Conservation (phyloP, 2,888 invertebrate species). For the Ennomos fuscantarius region DNA sequence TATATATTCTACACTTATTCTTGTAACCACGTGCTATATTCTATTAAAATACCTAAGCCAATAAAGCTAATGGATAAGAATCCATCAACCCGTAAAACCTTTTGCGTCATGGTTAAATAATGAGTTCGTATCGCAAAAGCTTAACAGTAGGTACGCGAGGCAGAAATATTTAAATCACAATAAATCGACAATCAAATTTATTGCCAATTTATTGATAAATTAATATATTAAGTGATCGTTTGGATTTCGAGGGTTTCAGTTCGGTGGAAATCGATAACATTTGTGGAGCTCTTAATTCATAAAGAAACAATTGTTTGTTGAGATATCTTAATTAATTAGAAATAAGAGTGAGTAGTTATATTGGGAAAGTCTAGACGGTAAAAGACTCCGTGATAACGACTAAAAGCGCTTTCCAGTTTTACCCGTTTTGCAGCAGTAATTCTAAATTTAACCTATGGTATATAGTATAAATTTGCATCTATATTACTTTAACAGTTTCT, state of each 20-base stretch:
- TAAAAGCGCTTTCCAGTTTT: no score
- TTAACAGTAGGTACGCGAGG: neutral
- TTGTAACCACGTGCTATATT: no score
- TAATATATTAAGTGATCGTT: neutral
- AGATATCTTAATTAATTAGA: constrained; percentile 7
- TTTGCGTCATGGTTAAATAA: no score
- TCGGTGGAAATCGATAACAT: constrained; percentile 11
- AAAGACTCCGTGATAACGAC: neutral
- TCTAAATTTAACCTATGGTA: no score
- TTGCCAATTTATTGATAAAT: neutral
- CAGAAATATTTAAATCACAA: neutral
- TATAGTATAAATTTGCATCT: no score
- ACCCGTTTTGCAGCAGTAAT: no score
- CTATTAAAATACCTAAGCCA: no score
- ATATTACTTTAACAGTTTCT: no score
- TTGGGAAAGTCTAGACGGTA: neutral
- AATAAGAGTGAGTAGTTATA: neutral
- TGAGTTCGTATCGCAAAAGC: neutral
- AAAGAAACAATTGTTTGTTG: constrained; percentile 16
- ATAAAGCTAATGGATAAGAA: no score
- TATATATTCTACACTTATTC: no score
- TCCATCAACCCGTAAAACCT: no score
- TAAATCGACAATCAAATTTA: neutral
- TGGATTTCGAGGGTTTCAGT: constrained; percentile 6
- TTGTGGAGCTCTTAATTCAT: constrained; percentile 14